Percentiles rank a stretch among this genome's conserved stretches.
These are phyloP conservation scores for Tricholauxania praeusta DNA, from an alignment of 2,888 invertebrate genomes.

Conservation along the genomic window DNA sequence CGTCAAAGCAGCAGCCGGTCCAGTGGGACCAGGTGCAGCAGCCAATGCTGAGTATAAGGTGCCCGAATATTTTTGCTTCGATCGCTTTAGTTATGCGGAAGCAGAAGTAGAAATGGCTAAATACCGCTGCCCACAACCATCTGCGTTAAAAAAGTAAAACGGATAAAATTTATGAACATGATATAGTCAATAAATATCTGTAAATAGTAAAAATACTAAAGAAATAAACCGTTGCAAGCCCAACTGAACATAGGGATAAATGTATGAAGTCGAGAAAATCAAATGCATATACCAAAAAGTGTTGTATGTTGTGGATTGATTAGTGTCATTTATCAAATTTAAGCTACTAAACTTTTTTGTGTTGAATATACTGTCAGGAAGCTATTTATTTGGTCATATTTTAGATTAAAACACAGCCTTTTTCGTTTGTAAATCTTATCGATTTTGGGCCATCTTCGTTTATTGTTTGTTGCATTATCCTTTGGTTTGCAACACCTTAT, in stretches of 20 bases:
- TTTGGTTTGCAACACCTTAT: too few relatives aligned
- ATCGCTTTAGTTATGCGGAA: slow-evolving; percentile 82
- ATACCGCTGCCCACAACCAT: slow-evolving; percentile 83
- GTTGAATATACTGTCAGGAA: too few relatives aligned
- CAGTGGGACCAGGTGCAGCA: slow-evolving; percentile 64
- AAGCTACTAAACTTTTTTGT: too few relatives aligned
- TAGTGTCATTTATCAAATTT: too few relatives aligned
- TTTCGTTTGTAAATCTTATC: too few relatives aligned
- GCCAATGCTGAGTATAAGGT: slow-evolving; percentile 80
- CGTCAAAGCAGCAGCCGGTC: slow-evolving; percentile 69
- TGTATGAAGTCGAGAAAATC: not conserved
- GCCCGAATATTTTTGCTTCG: slow-evolving; percentile 88
- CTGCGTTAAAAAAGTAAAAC: slow-evolving; percentile 67
- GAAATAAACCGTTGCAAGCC: slow-evolving; percentile 36
- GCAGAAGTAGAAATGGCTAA: slow-evolving; percentile 88
- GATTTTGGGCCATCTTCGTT: too few relatives aligned
- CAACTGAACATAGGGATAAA: slow-evolving; percentile 27
- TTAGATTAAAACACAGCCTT: too few relatives aligned
- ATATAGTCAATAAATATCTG: not conserved
- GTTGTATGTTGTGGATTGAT: too few relatives aligned
- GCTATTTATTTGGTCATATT: too few relatives aligned
- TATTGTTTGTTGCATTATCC: too few relatives aligned
- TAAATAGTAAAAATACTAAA: slow-evolving; percentile 35
- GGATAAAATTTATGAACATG: not conserved
- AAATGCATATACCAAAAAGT: too few relatives aligned